phyloP scores from a whole-genome alignment of 53 echinoderm and acorn worm genomes.

The Pentamera pediparva region DNA sequence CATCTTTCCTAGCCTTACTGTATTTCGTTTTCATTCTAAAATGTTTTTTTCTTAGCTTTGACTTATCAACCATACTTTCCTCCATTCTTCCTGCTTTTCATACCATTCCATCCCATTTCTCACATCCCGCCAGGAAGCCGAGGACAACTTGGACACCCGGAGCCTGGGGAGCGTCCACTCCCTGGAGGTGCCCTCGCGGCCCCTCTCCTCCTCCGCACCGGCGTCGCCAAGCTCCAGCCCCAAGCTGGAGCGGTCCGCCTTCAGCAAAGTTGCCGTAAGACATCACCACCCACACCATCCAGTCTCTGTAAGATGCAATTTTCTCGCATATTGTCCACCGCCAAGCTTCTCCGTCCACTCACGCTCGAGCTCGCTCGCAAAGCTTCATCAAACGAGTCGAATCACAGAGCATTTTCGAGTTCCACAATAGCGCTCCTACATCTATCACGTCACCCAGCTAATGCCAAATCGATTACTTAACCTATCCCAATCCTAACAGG shows the following conservation, averaged over 20 bases:
- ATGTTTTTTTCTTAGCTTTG: neutral
- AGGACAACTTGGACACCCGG: slow-evolving; percentile 1
- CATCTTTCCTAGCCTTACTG: too few species aligned
- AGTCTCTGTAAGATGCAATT: neutral
- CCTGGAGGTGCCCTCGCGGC: neutral
- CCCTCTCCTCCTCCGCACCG: neutral
- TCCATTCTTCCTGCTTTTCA: slow-evolving; percentile 2
- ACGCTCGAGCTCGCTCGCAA: too few species aligned
- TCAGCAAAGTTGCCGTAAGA: slow-evolving; percentile 28
- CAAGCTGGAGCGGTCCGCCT: slow-evolving; percentile 6
- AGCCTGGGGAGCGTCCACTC: slow-evolving; percentile 14
- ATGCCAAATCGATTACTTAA: too few species aligned
- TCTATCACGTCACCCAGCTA: too few species aligned
- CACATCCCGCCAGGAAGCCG: neutral
- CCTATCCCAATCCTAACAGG: too few species aligned
- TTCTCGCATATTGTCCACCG: too few species aligned
- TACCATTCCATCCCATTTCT: neutral
- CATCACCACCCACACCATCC: neutral
- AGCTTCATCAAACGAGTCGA: too few species aligned
- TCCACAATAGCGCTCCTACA: too few species aligned
- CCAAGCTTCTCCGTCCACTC: too few species aligned
- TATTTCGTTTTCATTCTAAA: neutral
- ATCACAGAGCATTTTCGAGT: too few species aligned
- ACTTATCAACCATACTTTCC: neutral
- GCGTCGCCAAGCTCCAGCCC: slow-evolving; percentile 15